phyloP scores from a whole-genome alignment of 2,113 vertebrate genomes.

The Spheniscus mendiculus region DNA sequence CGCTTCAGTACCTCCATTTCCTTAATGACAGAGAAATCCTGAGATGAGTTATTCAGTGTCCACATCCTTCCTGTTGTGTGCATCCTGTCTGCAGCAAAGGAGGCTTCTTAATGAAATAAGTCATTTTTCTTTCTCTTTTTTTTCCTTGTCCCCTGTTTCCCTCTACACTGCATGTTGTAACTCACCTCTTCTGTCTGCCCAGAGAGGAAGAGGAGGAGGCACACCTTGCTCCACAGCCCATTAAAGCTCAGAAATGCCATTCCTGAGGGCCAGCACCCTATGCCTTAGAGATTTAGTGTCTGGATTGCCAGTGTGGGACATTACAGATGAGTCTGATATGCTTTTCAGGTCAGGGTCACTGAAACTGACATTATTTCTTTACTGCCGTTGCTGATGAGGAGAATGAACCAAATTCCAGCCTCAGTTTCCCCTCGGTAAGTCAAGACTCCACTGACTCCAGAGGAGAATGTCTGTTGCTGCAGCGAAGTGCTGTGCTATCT shows the following conservation, averaged over 20 bases:
- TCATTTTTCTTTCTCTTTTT: not conserved
- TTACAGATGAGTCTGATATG: not conserved
- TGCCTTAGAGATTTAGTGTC: not conserved
- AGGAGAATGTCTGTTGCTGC: not conserved
- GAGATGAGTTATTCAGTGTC: conserved; percentile 39
- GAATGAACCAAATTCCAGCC: not conserved
- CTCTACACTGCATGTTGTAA: not conserved
- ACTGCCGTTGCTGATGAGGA: not conserved
- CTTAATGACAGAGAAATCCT: conserved; percentile 64
- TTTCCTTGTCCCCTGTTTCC: not conserved
- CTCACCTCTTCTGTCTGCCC: not conserved
- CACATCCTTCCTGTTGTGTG: conserved; percentile 73
- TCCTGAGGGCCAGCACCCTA: not conserved
- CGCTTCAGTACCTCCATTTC: conserved; percentile 20
- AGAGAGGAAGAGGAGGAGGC: not conserved
- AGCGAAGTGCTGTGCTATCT: not conserved
- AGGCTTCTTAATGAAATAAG: conserved; percentile 41
- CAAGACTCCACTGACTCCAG: not conserved
- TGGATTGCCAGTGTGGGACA: not conserved
- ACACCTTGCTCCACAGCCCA: not conserved
- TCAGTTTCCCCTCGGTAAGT: not conserved
- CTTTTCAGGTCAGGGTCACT: not conserved
- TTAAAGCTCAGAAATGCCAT: not conserved
- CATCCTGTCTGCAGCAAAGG: conserved; percentile 59
- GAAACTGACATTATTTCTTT: not conserved